phyloP scores from a whole-genome alignment of 92 coral and sea anemone genomes.

The Scolanthus callimorphus region DNA sequence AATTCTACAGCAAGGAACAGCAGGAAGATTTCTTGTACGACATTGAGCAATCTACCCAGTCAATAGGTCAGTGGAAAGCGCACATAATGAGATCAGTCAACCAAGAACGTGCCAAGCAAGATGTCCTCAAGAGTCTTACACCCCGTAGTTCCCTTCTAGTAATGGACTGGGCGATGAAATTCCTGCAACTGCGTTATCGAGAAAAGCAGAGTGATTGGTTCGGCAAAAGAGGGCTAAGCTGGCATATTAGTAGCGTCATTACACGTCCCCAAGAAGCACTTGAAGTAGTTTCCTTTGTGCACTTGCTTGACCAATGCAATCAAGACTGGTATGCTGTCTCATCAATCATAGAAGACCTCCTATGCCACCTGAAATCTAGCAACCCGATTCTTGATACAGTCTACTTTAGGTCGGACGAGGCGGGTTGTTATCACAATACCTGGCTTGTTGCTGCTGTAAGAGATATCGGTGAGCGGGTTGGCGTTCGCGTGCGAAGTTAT shows the following conservation, averaged over 20 bases:
- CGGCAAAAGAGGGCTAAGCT: constrained; percentile 64
- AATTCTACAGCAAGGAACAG: constrained; percentile 62
- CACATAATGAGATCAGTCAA: constrained; percentile 70
- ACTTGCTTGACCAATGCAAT: constrained; percentile 72
- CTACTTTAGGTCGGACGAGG: constrained; percentile 66
- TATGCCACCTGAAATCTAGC: constrained; percentile 38
- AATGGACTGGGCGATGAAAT: constrained; percentile 89
- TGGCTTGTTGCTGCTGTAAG: constrained; percentile 48
- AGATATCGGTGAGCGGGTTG: constrained; percentile 54
- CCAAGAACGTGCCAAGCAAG: constrained; percentile 66
- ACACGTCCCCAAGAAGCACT: constrained; percentile 23
- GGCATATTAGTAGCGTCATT: constrained; percentile 67
- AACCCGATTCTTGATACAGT: constrained; percentile 47
- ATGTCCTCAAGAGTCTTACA: constrained; percentile 35
- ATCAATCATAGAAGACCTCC: constrained; percentile 63
- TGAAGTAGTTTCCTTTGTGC: constrained; percentile 64
- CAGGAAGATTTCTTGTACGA: constrained; percentile 68
- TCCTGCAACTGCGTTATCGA: constrained; percentile 65
- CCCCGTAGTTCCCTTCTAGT: constrained; percentile 52
- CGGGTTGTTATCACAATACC: constrained; percentile 72
- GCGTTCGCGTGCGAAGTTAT: constrained; percentile 49
- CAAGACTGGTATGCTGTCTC: constrained; percentile 78
- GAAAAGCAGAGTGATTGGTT: constrained; percentile 77
- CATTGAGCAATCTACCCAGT: constrained; percentile 40
- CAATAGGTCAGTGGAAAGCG: constrained; percentile 71